A percentile compares a stretch with the other conserved stretches of the same genome.
Evolutionary conservation across 2,113 vertebrate genomes (phyloP).

Genomic region (Anarhynchus alexandrinus): DNA sequence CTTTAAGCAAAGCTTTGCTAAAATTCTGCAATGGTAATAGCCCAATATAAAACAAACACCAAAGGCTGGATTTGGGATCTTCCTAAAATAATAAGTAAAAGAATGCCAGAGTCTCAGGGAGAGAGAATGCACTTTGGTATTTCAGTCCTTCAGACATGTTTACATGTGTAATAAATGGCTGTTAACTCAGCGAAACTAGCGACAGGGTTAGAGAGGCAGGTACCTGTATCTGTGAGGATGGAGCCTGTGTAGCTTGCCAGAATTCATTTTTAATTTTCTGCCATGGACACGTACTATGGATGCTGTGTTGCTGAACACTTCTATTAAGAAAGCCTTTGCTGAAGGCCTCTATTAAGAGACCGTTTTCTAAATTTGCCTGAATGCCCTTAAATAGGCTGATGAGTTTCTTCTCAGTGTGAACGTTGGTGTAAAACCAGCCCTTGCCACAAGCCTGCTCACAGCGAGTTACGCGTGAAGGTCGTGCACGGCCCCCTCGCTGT

Average conservation of each 20-base stretch:
- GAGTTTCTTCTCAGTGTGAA: not conserved
- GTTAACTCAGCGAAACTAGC: not conserved
- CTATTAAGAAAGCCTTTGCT: not conserved
- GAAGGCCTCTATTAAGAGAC: not conserved
- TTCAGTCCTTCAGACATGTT: not conserved
- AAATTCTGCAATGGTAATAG: not conserved
- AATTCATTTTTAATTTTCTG: not conserved
- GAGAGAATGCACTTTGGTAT: not conserved
- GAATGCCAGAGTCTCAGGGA: not conserved
- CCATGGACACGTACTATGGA: accelerated
- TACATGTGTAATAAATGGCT: not conserved
- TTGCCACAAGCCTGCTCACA: not conserved
- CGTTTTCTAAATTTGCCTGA: not conserved
- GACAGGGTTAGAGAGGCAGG: not conserved
- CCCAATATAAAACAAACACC: not conserved
- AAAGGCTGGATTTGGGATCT: not conserved
- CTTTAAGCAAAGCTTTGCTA: not conserved
- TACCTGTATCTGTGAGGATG: not conserved
- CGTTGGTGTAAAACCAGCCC: not conserved
- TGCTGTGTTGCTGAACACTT: not conserved
- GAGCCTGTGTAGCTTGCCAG: not conserved
- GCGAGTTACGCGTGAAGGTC: accelerated
- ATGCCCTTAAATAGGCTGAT: not conserved
- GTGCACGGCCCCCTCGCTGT: not conserved
- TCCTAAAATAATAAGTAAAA: not conserved